These are phyloP conservation scores for Papilio polyxenes DNA, from an alignment of 1,140 invertebrate species.

Conservation along the genomic window DNA sequence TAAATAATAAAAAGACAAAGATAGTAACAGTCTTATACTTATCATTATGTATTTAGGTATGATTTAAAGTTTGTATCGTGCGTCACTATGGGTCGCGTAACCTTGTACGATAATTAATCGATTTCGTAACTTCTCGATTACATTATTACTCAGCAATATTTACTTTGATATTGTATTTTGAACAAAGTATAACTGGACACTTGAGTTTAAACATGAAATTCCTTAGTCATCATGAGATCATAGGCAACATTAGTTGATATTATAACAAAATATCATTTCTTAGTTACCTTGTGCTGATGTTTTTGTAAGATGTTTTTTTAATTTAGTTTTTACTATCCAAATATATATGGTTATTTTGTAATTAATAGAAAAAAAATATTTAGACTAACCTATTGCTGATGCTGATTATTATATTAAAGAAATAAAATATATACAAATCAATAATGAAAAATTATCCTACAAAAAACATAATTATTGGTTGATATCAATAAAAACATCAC, in stretches of 20 bases:
- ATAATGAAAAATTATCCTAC: no score
- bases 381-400: no score
- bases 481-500: no score
- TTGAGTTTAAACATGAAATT: background rate
- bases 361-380: no score
- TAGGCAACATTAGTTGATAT: background rate
- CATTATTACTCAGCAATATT: slow-evolving; percentile 9
- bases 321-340: no score
- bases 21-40: background rate
- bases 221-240: background rate
- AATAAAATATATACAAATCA: no score
- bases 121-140: background rate
- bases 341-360: no score
- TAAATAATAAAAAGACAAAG: background rate
- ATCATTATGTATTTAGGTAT: background rate
- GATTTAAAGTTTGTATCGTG: background rate
- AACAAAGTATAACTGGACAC: background rate
- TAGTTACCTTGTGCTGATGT: background rate
- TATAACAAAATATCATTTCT: no score
- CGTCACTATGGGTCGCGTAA: background rate
- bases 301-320: background rate
- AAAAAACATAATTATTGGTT: no score
- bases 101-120: slow-evolving; percentile 12
- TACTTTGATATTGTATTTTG: background rate
- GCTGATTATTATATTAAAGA: no score